Conservation (phyloP, 2,797 vertebrate genomes). For the Coregonus ussuriensis region DNA sequence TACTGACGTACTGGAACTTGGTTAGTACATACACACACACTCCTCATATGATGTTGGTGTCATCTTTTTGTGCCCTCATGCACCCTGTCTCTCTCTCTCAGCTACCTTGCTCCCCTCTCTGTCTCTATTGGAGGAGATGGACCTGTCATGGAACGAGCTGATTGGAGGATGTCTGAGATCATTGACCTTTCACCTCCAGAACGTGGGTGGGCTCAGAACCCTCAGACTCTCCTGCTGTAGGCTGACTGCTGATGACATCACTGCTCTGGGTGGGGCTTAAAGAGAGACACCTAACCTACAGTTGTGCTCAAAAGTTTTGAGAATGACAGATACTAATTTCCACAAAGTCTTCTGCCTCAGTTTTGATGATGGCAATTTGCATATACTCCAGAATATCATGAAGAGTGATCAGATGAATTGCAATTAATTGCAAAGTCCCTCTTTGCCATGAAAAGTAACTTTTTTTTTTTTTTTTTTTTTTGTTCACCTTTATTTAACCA, state of each 20-base stretch:
- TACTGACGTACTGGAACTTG: constrained; percentile 77
- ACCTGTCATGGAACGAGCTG: constrained; percentile 88
- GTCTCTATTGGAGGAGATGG: constrained; percentile 82
- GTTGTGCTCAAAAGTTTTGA: too few relatives aligned
- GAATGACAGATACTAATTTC: too few relatives aligned
- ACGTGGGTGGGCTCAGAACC: constrained; percentile 70
- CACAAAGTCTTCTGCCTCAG: too few relatives aligned
- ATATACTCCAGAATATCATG: too few relatives aligned
- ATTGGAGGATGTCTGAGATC: constrained; percentile 78
- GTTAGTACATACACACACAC: constrained; percentile 58
- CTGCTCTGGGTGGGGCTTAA: constrained; percentile 75
- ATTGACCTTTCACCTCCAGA: constrained; percentile 77
- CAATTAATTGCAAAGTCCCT: too few relatives aligned
- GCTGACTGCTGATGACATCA: constrained; percentile 77
- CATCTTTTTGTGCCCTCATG: not conserved
- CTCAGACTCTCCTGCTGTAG: constrained; percentile 83
- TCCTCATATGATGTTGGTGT: constrained; percentile 14
- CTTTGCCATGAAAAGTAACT: too few relatives aligned
- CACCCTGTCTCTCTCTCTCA: constrained; percentile 35
- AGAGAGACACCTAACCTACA: not conserved
- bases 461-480: too few relatives aligned
- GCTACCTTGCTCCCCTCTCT: constrained; percentile 78
- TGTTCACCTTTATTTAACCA: too few relatives aligned
- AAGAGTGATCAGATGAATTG: too few relatives aligned
- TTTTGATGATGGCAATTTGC: too few relatives aligned